Evolutionary conservation across 2,888 invertebrate species (phyloP).

Genomic region (Pogonocherus hispidulus): DNA sequence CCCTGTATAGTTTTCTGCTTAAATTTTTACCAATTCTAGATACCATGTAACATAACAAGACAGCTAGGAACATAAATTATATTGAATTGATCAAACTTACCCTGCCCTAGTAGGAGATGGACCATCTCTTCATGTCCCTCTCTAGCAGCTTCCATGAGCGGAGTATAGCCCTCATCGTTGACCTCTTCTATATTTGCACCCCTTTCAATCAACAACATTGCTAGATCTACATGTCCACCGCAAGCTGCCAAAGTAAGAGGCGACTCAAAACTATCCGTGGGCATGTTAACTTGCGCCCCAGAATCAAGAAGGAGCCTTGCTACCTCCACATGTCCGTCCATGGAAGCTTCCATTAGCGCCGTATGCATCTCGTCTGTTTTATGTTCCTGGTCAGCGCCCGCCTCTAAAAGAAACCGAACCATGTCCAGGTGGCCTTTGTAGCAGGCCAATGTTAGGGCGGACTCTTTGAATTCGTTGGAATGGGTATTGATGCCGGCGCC

Average conservation of each 20-base stretch:
- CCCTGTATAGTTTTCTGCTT: no score
- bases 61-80: no score
- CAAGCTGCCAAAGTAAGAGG: slow-evolving; percentile 98
- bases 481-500: slow-evolving; percentile 99
- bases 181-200: slow-evolving; percentile 99
- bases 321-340: slow-evolving; percentile 99
- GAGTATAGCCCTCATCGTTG: slow-evolving; percentile 99
- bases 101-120: slow-evolving; percentile 87
- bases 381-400: slow-evolving; percentile 97
- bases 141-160: slow-evolving; percentile 98
- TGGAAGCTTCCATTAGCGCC: slow-evolving; percentile 99
- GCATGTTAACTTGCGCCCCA: slow-evolving; percentile 99
- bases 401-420: slow-evolving; percentile 95
- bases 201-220: slow-evolving; percentile 93
- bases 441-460: slow-evolving; percentile 84
- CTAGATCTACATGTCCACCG: slow-evolving; percentile 98
- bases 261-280: slow-evolving; percentile 99
- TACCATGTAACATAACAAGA: no score
- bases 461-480: slow-evolving; percentile 99
- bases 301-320: slow-evolving; percentile 94
- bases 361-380: slow-evolving; percentile 99
- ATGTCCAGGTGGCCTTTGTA: slow-evolving; percentile 98
- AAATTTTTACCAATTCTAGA: no score
- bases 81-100: slow-evolving; percentile 33
- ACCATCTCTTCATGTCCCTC: slow-evolving; percentile 99